Conservation (phyloP, 2,797 vertebrate species). For the Lateolabrax maculatus region DNA sequence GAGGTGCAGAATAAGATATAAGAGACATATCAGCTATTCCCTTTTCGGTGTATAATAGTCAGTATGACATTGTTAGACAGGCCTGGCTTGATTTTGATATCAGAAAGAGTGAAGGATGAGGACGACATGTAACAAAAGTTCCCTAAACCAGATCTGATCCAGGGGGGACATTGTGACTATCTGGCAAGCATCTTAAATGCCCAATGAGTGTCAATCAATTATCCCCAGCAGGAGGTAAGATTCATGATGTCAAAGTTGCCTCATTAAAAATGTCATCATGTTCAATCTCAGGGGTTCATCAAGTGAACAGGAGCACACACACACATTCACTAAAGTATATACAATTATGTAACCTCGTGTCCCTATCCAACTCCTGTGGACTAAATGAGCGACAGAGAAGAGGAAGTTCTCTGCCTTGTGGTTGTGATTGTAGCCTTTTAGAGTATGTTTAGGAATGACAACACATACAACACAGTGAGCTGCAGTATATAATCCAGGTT, state of each 20-base stretch:
- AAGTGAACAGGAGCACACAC: conserved; percentile 12
- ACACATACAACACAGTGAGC: background rate
- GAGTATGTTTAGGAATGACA: background rate
- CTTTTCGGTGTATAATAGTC: background rate
- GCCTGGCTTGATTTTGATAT: background rate
- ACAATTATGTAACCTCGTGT: background rate
- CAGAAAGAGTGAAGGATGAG: background rate
- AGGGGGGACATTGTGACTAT: background rate
- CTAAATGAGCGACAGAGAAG: background rate
- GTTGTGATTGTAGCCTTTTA: too few relatives aligned
- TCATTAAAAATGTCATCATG: conserved; percentile 34
- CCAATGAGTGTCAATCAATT: conserved; percentile 21
- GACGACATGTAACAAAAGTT: conserved; percentile 14
- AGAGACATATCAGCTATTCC: too few relatives aligned
- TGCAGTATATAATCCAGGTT: background rate
- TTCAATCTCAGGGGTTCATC: background rate
- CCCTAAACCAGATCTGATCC: conserved; percentile 20
- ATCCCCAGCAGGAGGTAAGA: conserved; percentile 21
- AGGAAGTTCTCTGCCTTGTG: too few relatives aligned
- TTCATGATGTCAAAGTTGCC: conserved; percentile 27
- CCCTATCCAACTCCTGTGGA: conserved; percentile 1
- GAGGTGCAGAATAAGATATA: background rate
- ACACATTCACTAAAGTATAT: conserved; percentile 4
- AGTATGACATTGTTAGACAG: too few relatives aligned
- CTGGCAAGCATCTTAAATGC: conserved; percentile 12